These are phyloP conservation scores for Lateolabrax maculatus DNA, from an alignment of 2,797 vertebrate species.

Conservation along the genomic window DNA sequence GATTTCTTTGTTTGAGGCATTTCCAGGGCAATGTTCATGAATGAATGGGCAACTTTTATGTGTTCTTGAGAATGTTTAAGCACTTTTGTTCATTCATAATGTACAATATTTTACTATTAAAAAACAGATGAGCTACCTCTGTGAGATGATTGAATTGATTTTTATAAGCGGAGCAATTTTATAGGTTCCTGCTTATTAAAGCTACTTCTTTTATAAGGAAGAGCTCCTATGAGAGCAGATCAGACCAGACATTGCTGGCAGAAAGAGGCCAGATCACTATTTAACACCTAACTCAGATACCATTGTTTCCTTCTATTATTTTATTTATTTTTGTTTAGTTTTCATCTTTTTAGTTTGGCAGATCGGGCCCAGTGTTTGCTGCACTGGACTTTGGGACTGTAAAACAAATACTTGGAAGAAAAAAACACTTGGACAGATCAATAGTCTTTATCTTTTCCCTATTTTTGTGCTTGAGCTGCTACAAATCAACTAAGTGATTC, in stretches of 20 bases:
- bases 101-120: conserved; percentile 9
- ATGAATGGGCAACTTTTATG: conserved; percentile 2
- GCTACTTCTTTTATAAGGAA: conserved; percentile 27
- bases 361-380: neutral
- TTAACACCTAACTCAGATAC: neutral
- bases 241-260: conserved; percentile 24
- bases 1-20: conserved; percentile 4
- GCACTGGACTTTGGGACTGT: neutral
- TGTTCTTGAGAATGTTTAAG: neutral
- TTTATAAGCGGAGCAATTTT: conserved; percentile 21
- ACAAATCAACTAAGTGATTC: neutral
- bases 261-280: conserved; percentile 32
- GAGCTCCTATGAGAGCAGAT: conserved; percentile 16
- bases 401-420: neutral
- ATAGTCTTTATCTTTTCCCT: neutral
- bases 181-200: conserved; percentile 37
- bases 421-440: neutral
- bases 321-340: neutral
- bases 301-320: neutral
- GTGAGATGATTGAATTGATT: conserved; percentile 8
- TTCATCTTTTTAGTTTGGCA: neutral
- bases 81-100: conserved; percentile 27
- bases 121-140: conserved; percentile 20
- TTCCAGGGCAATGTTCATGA: conserved; percentile 8
- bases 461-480: neutral